Conservation (phyloP, 1,140 invertebrate species). For the Papilio machaon region DNA sequence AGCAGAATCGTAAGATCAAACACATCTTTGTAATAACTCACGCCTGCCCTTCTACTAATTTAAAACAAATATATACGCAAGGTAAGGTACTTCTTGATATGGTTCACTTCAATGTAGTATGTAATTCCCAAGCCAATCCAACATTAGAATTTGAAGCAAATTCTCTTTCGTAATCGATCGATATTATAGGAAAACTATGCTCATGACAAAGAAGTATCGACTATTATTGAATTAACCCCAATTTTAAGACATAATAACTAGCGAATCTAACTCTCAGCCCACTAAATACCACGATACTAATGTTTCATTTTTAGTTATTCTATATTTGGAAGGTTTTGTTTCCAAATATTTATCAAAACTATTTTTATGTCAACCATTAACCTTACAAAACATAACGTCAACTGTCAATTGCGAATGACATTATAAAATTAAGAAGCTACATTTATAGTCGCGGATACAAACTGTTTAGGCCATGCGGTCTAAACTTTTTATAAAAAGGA, state of each 20-base stretch:
- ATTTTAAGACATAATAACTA: conserved; percentile 31
- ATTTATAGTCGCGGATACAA: conserved; percentile 8
- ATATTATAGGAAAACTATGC: conserved; percentile 75
- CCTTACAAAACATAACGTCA: conserved; percentile 58
- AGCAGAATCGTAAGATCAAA: conserved; percentile 20
- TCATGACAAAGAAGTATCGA: conserved; percentile 75
- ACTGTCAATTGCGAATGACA: conserved; percentile 51
- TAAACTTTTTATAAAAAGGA: neutral
- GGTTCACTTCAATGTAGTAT: conserved; percentile 10
- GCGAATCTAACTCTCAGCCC: neutral
- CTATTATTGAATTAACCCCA: conserved; percentile 43
- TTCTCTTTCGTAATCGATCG: conserved; percentile 79
- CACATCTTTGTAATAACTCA: conserved; percentile 13
- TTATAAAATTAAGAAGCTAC: neutral
- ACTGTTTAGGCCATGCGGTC: neutral
- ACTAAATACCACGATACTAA: conserved; percentile 17
- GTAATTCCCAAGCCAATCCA: conserved; percentile 3
- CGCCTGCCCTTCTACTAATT: conserved; percentile 8
- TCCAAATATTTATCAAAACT: conserved; percentile 75
- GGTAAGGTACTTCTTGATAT: conserved; percentile 5
- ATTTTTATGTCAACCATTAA: conserved; percentile 76
- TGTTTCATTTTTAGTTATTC: conserved; percentile 42
- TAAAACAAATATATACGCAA: neutral
- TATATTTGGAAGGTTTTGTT: conserved; percentile 51
- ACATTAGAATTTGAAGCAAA: conserved; percentile 47